phyloP scores from a whole-genome alignment of 2,888 invertebrate species.

The Halocaridina rubra region DNA sequence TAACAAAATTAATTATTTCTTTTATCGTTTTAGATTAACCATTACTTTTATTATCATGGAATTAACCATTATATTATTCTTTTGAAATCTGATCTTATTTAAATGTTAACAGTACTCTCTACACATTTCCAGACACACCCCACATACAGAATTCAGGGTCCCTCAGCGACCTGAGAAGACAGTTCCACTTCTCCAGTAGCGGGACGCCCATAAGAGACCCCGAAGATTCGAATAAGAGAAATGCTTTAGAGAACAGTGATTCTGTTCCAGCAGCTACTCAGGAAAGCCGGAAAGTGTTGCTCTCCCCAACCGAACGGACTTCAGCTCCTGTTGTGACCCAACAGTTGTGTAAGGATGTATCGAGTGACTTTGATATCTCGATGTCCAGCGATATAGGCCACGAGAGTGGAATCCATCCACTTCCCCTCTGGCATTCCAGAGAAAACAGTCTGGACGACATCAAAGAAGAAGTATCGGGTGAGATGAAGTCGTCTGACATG shows the following conservation, averaged over 20 bases:
- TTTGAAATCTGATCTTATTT: no score
- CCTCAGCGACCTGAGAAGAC: conserved; percentile 27
- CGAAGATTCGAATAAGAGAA: neutral
- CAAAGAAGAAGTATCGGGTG: conserved; percentile 35
- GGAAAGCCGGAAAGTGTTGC: neutral
- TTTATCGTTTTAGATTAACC: neutral
- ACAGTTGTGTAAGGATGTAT: conserved; percentile 38
- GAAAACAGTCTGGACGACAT: conserved; percentile 45
- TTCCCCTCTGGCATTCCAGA: conserved; percentile 19
- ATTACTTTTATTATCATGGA: no score
- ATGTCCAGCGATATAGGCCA: conserved; percentile 37
- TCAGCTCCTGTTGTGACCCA: neutral
- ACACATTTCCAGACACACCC: conserved; percentile 29
- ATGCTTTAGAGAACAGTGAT: no score
- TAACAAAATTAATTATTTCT: neutral
- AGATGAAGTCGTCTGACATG: conserved; percentile 4
- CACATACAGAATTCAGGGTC: neutral
- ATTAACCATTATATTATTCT: neutral
- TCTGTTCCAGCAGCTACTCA: no score
- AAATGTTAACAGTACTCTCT: neutral
- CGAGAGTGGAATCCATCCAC: conserved; percentile 59
- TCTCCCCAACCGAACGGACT: neutral
- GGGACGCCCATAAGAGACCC: conserved; percentile 30
- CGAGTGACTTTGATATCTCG: conserved; percentile 60
- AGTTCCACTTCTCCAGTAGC: conserved; percentile 38